phyloP scores from a whole-genome alignment of 2,797 vertebrate species.

The Microctenopoma lineatum region DNA sequence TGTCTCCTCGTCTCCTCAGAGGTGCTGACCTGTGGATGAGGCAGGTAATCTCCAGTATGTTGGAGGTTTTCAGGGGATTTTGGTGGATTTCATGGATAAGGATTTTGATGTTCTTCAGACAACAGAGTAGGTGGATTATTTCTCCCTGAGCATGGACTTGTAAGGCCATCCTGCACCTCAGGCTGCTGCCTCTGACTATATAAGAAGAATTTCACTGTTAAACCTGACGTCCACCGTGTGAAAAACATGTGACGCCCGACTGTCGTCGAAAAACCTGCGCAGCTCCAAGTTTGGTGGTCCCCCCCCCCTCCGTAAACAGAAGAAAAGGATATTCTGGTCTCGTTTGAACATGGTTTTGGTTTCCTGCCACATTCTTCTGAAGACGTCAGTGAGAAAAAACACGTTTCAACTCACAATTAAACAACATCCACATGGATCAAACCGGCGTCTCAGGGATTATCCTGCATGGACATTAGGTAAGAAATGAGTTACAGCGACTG shows the following conservation, averaged over 20 bases:
- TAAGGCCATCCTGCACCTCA: slow-evolving; percentile 55
- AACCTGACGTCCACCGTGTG: neutral
- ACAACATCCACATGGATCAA: too few species aligned
- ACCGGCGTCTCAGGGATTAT: too few species aligned
- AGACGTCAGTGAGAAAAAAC: too few species aligned
- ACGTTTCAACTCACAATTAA: too few species aligned
- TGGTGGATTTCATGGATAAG: slow-evolving; percentile 44
- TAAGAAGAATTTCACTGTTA: slow-evolving; percentile 33
- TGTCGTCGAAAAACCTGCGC: slow-evolving; percentile 3
- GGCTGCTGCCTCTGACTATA: slow-evolving; percentile 45
- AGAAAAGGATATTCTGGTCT: slow-evolving; percentile 10
- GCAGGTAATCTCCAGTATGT: slow-evolving; percentile 32
- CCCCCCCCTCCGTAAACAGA: neutral
- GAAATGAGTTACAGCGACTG: too few species aligned
- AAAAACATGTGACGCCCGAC: slow-evolving; percentile 20
- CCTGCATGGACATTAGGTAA: too few species aligned
- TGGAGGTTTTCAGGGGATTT: slow-evolving; percentile 11
- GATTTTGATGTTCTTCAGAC: slow-evolving; percentile 37
- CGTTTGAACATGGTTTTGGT: neutral
- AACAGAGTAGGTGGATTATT: neutral
- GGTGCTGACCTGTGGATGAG: neutral
- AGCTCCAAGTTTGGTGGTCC: slow-evolving; percentile 41
- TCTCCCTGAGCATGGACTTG: slow-evolving; percentile 55
- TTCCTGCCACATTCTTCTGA: neutral
- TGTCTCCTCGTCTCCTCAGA: neutral